Evolutionary conservation across 2,113 vertebrate genomes (phyloP).

Genomic region (Anhinga anhinga): DNA sequence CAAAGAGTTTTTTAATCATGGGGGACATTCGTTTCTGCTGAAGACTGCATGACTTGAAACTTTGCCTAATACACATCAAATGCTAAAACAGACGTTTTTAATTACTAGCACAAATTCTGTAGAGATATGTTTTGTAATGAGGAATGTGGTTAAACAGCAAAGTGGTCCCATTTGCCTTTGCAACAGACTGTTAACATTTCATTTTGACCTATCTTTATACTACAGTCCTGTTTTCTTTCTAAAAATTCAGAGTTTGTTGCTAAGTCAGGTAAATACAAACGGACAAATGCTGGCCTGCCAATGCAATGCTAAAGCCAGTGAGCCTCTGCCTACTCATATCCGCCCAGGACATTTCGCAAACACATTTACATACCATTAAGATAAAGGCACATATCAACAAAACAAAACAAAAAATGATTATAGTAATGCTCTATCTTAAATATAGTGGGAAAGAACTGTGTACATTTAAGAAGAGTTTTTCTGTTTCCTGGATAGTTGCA

Average conservation of each 20-base stretch:
- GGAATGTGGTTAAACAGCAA: conserved; percentile 53
- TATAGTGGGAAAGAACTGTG: not conserved
- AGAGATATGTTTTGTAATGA: conserved; percentile 40
- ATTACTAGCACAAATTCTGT: conserved; percentile 55
- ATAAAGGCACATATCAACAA: not conserved
- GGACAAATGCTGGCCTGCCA: not conserved
- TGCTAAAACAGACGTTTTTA: conserved; percentile 52
- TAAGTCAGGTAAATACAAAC: conserved; percentile 42
- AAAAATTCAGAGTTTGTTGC: conserved; percentile 29
- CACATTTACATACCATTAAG: not conserved
- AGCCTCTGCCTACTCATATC: not conserved
- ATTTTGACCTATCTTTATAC: conserved; percentile 20
- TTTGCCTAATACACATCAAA: conserved; percentile 56
- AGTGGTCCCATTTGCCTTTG: conserved; percentile 28
- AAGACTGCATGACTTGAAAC: conserved; percentile 40
- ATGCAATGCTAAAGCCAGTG: not conserved
- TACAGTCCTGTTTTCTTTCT: not conserved
- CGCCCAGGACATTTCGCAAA: not conserved
- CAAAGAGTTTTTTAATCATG: not conserved
- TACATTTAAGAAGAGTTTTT: not conserved
- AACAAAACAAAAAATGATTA: not conserved
- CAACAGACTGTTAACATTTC: conserved; percentile 27
- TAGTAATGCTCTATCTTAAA: not conserved
- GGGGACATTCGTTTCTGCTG: conserved; percentile 30
- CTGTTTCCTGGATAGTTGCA: not conserved